phyloP scores from a whole-genome alignment of 2,113 vertebrate genomes.

The Chascanopsetta lugubris region DNA sequence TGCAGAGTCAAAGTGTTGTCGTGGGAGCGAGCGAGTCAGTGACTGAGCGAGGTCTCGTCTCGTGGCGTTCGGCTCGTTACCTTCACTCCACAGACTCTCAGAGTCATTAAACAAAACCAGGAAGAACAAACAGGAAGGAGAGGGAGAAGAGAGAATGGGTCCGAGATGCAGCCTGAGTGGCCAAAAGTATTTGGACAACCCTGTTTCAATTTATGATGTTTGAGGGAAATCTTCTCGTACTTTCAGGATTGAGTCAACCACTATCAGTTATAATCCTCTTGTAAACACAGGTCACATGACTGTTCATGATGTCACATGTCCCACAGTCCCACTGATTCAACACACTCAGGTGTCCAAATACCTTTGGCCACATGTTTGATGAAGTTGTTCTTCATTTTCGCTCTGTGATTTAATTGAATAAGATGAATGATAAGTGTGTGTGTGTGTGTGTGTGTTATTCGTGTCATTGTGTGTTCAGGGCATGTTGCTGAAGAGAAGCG shows the following conservation, averaged over 20 bases:
- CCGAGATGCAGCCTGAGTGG: not conserved
- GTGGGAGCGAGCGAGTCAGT: not conserved
- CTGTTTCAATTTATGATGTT: too few species aligned
- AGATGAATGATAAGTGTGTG: not conserved
- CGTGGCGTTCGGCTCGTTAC: constrained; percentile 31
- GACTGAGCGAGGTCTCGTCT: not conserved
- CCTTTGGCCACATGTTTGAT: too few species aligned
- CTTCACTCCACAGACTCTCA: constrained; percentile 6
- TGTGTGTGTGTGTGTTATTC: constrained; percentile 2
- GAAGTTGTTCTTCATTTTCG: too few species aligned
- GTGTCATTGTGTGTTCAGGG: constrained; percentile 77
- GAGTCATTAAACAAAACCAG: not conserved
- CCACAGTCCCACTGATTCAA: too few species aligned
- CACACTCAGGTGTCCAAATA: too few species aligned
- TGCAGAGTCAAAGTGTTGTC: constrained; percentile 31
- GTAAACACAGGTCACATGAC: too few species aligned
- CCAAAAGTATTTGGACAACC: not conserved
- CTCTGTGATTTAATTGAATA: too few species aligned
- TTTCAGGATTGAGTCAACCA: too few species aligned
- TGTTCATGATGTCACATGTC: too few species aligned
- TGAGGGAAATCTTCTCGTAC: too few species aligned
- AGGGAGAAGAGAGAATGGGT: not conserved
- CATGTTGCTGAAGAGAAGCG: constrained; percentile 94
- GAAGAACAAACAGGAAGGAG: not conserved
- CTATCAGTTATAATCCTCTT: too few species aligned